Base-by-base conservation (phyloP, 2,888 invertebrate genomes). In the Chrysolina oricalcia region DNA sequence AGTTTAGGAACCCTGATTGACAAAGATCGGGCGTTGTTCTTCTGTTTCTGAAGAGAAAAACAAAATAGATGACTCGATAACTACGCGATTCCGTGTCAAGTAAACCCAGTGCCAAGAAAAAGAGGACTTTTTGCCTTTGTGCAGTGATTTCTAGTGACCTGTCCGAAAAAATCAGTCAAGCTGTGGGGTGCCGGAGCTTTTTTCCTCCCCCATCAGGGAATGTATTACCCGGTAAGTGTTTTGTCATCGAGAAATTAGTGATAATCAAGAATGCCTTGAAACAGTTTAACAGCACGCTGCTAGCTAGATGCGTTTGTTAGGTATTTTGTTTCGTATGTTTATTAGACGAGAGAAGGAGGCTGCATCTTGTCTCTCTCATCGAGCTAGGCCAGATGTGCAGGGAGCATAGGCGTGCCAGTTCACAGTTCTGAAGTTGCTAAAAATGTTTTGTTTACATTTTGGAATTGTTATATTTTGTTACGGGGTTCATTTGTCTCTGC, bases 121-220 rank as follows among this genome's bases (percentile, higher is more conserved):
- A 68, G 35, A 69, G 69, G 75, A 75, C 75, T 74, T 67, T 78
- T 80, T 82, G 80, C 80, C 81, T 80, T 83, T 73, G 82, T 80
- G 86, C 84, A 85, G 85, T 85, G 85, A 72, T 90, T 91, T 91
- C 87, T 91, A 89, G 82, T 82, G 81, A 81, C 81, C 75, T 75
- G 83, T 83, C 81, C 78, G 73, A 67, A 75, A 81, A 80, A 83
- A 94, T 93, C 95, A 93, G 94, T 93, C 96, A 96, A 96, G 94
- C 96, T 97, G 96, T 97, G 96, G 96, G 96, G 96, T 92, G 95
- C 96, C 92, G 96, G 96, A 93, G 95, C 96, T 91, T 96, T 95
- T 92, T 96, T 96, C 92, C 94, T 96, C 94, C 96, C 96, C 94
- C 95, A 95, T 92, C 96, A 96, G 94, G 96, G 96, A 94, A 96